Percentiles rank a stretch among this genome's conserved stretches.
Evolutionary conservation across 1,140 invertebrate genomes (phyloP).

Genomic region (Drosophila nannoptera): DNA sequence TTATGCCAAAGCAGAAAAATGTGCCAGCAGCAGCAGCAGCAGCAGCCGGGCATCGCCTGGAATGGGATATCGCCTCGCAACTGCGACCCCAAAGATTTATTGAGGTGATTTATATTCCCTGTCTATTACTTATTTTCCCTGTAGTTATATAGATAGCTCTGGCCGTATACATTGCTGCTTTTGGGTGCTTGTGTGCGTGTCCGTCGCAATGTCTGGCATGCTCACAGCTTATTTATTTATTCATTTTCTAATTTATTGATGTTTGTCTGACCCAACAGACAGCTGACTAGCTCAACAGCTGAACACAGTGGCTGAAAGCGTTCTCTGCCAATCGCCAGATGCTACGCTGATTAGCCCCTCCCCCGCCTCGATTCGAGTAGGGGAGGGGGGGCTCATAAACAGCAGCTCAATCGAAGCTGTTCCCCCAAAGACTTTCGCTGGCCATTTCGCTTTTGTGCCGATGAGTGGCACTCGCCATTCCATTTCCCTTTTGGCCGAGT

Average conservation of each 20-base stretch:
- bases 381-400: slow-evolving; percentile 23
- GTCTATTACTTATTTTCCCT: slow-evolving; percentile 22
- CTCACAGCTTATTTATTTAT: slow-evolving; percentile 76
- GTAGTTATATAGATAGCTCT: slow-evolving; percentile 26
- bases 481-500: neutral
- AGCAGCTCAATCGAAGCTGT: slow-evolving; percentile 36
- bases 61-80: slow-evolving; percentile 40
- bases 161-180: neutral
- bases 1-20: slow-evolving; percentile 56
- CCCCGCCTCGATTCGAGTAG: neutral
- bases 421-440: slow-evolving; percentile 13
- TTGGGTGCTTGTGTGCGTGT: slow-evolving; percentile 1
- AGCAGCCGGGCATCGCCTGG: too few relatives aligned
- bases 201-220: slow-evolving; percentile 11
- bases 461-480: neutral
- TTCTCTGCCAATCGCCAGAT: slow-evolving; percentile 57
- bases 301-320: slow-evolving; percentile 39
- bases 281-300: slow-evolving; percentile 3
- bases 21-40: slow-evolving; percentile 33
- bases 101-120: slow-evolving; percentile 70
- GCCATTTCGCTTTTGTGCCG: slow-evolving; percentile 1
- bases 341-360: slow-evolving; percentile 56
- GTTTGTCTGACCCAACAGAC: slow-evolving; percentile 71
- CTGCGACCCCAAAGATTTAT: slow-evolving; percentile 74
- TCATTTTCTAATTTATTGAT: slow-evolving; percentile 78